These are phyloP conservation scores for Drosophila miranda DNA, from an alignment of 1,140 invertebrate genomes.

Conservation along the genomic window DNA sequence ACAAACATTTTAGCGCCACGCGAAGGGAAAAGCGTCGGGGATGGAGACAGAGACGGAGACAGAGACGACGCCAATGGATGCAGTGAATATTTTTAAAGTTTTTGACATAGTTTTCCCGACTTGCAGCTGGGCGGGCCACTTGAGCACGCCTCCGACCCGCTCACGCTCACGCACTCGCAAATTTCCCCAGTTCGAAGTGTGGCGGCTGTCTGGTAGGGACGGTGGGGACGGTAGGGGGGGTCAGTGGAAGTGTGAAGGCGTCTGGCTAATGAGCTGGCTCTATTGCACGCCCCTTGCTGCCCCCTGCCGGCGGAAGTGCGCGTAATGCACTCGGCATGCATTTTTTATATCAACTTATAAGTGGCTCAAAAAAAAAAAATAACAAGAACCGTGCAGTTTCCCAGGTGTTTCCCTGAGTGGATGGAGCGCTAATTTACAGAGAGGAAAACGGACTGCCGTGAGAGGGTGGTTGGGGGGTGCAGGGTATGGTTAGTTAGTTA, in stretches of 20 bases:
- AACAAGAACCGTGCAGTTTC: constrained; percentile 18
- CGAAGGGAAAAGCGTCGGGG: constrained; percentile 4
- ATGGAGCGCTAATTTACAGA: constrained; percentile 37
- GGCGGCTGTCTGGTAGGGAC: background rate
- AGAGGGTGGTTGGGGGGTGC: background rate
- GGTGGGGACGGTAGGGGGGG: background rate
- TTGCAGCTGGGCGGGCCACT: constrained; percentile 58
- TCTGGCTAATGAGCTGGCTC: constrained; percentile 66
- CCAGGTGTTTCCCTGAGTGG: constrained; percentile 24
- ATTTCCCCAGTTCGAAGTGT: constrained; percentile 56
- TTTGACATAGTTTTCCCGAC: constrained; percentile 71
- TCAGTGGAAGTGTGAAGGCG: constrained; percentile 11
- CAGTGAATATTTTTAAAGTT: constrained; percentile 75
- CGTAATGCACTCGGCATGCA: constrained; percentile 54
- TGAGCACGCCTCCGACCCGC: constrained; percentile 52
- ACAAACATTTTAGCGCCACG: constrained; percentile 65
- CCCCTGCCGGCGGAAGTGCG: constrained; percentile 16
- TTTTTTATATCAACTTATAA: constrained; percentile 57
- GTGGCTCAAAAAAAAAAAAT: constrained; percentile 13
- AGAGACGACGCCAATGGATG: background rate
- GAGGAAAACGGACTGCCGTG: constrained; percentile 3
- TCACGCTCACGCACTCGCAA: constrained; percentile 30
- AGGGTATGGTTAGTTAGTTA: constrained; percentile 23
- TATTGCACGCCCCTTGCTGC: constrained; percentile 24
- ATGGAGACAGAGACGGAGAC: background rate